Percentiles rank a stretch among this genome's conserved stretches.
Conservation (phyloP, 30 jellyfish, hydroid and myxozoan species). For the Pelagia noctiluca region DNA sequence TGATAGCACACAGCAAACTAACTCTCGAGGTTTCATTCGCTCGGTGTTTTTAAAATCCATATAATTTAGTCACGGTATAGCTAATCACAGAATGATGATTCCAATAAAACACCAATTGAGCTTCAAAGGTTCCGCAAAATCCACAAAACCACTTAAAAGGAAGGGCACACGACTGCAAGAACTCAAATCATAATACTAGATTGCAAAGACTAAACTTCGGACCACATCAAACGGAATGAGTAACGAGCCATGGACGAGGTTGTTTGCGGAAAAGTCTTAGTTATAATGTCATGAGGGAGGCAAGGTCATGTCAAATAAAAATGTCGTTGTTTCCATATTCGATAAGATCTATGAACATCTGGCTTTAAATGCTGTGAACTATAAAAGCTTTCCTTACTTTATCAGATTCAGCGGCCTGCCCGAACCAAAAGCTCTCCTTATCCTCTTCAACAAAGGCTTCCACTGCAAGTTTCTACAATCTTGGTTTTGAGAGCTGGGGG, state of each 20-base stretch:
- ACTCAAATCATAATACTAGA: not conserved
- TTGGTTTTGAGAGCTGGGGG: too few relatives aligned
- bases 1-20: not conserved
- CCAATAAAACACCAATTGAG: not conserved
- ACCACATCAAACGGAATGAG: constrained; percentile 14
- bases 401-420: too few relatives aligned
- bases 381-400: too few relatives aligned
- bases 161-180: not conserved
- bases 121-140: not conserved
- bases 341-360: not conserved
- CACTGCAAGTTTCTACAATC: too few relatives aligned
- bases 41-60: not conserved
- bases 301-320: not conserved
- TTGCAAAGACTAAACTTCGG: constrained; percentile 1
- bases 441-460: too few relatives aligned
- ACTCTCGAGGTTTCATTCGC: constrained; percentile 1
- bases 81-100: not conserved
- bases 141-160: constrained; percentile 14
- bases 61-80: not conserved
- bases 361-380: too few relatives aligned
- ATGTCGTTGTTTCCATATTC: not conserved
- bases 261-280: not conserved
- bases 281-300: not conserved
- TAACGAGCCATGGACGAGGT: not conserved
- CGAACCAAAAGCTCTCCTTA: too few relatives aligned